Conservation (phyloP, 2,113 vertebrate genomes). For the Chloebia gouldiae region DNA sequence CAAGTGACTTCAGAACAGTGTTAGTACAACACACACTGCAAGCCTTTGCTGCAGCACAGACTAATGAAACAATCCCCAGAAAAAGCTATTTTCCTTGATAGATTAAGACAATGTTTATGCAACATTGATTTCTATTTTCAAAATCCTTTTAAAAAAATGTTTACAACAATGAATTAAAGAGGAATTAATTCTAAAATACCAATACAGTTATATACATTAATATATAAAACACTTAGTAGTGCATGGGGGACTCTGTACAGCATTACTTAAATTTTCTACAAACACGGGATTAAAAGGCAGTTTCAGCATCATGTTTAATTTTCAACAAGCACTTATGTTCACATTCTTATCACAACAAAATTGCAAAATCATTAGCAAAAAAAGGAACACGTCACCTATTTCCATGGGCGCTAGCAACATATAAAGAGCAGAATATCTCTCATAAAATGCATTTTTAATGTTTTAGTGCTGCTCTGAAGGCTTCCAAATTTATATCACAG, state of each 20-base stretch:
- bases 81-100: background rate
- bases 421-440: background rate
- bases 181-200: background rate
- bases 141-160: background rate
- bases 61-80: background rate
- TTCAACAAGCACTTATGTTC: background rate
- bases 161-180: background rate
- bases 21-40: background rate
- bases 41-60: background rate
- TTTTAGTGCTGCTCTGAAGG: background rate
- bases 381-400: background rate
- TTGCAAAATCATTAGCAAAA: background rate
- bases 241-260: background rate
- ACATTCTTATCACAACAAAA: background rate
- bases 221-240: background rate
- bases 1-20: background rate
- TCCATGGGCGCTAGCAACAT: fast-evolving
- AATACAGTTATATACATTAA: background rate
- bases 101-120: background rate
- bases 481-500: background rate
- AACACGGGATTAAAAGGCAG: background rate
- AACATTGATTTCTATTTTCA: background rate
- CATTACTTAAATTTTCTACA: background rate
- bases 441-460: background rate
- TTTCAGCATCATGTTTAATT: background rate